These are phyloP conservation scores for Leistus spinibarbis DNA, from an alignment of 2,888 invertebrate genomes.

Conservation along the genomic window DNA sequence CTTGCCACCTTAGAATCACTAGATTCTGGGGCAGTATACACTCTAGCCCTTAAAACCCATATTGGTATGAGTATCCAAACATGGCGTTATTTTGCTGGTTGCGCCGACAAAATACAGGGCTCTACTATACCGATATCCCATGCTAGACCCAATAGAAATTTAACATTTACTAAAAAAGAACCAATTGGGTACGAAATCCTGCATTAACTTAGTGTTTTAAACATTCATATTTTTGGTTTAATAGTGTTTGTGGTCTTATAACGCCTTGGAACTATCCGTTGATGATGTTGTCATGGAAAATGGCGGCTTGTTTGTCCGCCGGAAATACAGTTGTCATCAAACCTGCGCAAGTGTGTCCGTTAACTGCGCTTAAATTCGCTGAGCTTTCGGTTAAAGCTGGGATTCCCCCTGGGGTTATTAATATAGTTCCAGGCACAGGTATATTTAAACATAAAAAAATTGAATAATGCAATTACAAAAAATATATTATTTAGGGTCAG, in stretches of 20 bases:
- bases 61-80: conserved; percentile 98
- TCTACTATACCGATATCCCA: conserved; percentile 90
- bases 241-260: conserved; percentile 85
- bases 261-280: conserved; percentile 99
- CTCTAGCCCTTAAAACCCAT: conserved; percentile 93
- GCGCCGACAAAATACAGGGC: conserved; percentile 96
- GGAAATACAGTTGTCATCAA: conserved; percentile 97
- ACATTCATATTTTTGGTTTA: not conserved
- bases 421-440: conserved; percentile 86
- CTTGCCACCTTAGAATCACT: conserved; percentile 91
- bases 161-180: conserved; percentile 87
- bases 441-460: conserved; percentile 24
- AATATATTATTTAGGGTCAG: conserved; percentile 61
- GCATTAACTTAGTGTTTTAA: not conserved
- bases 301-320: conserved; percentile 96
- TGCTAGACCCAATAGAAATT: conserved; percentile 88
- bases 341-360: conserved; percentile 89
- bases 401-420: conserved; percentile 93
- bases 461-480: not conserved
- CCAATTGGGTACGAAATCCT: conserved; percentile 75
- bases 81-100: conserved; percentile 95
- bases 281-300: conserved; percentile 99
- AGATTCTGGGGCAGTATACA: conserved; percentile 97
- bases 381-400: conserved; percentile 90
- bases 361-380: conserved; percentile 94